Percentiles rank a stretch among this genome's conserved stretches.
These are phyloP conservation scores for Heliopora coerulea DNA, from an alignment of 92 coral and sea anemone genomes.

Conservation along the genomic window DNA sequence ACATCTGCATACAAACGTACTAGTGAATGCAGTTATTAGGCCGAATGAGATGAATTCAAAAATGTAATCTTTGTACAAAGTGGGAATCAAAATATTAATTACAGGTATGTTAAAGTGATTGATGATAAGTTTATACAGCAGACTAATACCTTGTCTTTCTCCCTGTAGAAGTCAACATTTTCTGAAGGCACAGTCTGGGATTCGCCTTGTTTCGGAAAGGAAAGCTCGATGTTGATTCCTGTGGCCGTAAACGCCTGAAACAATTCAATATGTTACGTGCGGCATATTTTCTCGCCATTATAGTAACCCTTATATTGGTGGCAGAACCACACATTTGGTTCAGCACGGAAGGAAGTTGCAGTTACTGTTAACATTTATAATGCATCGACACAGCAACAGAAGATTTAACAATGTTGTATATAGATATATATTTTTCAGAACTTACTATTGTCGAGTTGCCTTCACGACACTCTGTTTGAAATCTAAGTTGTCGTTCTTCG, in stretches of 20 bases:
- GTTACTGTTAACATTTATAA: too few relatives aligned
- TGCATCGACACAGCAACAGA: too few relatives aligned
- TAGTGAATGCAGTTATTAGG: too few relatives aligned
- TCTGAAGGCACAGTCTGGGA: slow-evolving; percentile 75
- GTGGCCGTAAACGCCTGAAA: slow-evolving; percentile 89
- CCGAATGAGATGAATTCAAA: too few relatives aligned
- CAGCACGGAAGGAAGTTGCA: too few relatives aligned
- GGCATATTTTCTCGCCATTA: neutral
- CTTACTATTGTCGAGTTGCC: slow-evolving; percentile 91
- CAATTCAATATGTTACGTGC: neutral
- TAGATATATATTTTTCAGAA: too few relatives aligned
- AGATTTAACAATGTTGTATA: too few relatives aligned
- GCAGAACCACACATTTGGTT: too few relatives aligned
- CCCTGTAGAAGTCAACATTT: slow-evolving; percentile 84
- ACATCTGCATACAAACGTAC: neutral
- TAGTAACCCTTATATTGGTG: neutral
- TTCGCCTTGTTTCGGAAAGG: slow-evolving; percentile 78
- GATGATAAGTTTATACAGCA: neutral
- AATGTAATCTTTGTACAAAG: too few relatives aligned
- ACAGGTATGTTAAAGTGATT: too few relatives aligned
- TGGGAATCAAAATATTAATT: too few relatives aligned
- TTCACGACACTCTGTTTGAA: slow-evolving; percentile 93
- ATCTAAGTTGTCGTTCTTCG: slow-evolving; percentile 92
- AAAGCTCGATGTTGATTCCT: slow-evolving; percentile 78
- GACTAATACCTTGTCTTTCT: slow-evolving; percentile 86